Percentiles rank a stretch among this genome's conserved stretches.
Conservation (phyloP, 1,140 invertebrate genomes). For the Apis cerana region DNA sequence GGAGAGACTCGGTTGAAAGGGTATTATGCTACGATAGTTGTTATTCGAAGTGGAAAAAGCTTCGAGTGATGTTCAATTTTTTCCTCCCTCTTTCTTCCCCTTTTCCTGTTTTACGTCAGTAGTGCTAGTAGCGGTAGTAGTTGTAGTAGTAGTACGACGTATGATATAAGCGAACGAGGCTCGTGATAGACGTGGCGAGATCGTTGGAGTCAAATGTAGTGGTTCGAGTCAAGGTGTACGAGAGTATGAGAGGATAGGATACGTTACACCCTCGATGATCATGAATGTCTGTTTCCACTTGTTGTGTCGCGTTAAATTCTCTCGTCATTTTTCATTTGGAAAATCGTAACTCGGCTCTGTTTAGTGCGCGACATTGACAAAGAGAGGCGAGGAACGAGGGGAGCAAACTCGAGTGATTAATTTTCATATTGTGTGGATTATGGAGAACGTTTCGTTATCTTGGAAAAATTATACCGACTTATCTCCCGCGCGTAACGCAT, state of each 20-base stretch:
- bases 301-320: too few species aligned
- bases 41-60: not conserved
- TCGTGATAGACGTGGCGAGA: not conserved
- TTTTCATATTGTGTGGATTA: slow-evolving; percentile 40
- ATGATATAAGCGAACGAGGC: not conserved
- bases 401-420: slow-evolving; percentile 12
- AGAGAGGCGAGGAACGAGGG: not conserved
- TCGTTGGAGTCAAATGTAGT: slow-evolving; percentile 9
- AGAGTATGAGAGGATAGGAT: not conserved
- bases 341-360: not conserved
- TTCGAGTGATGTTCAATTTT: not conserved
- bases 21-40: too few species aligned
- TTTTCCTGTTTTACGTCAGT: too few species aligned
- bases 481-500: slow-evolving; percentile 36
- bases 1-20: not conserved
- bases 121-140: too few species aligned
- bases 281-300: slow-evolving; percentile 7
- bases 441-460: slow-evolving; percentile 38
- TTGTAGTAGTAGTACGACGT: not conserved
- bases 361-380: not conserved
- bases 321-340: not conserved
- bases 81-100: not conserved
- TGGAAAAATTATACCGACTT: slow-evolving; percentile 49
- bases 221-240: slow-evolving; percentile 32
- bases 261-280: slow-evolving; percentile 33